These are phyloP conservation scores for Mizuhopecten yessoensis DNA, from an alignment of 1,140 invertebrate species.

Conservation along the genomic window DNA sequence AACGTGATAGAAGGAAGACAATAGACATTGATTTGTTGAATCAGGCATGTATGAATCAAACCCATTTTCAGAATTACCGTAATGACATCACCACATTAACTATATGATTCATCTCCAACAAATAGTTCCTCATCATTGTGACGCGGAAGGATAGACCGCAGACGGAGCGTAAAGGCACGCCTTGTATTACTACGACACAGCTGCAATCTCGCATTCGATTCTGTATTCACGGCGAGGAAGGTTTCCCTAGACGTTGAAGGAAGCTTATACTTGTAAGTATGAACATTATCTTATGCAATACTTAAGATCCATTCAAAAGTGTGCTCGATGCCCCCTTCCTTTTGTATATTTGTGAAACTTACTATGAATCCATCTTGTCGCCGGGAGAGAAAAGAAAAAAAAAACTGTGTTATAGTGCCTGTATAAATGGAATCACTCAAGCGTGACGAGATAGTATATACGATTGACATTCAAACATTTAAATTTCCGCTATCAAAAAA, in stretches of 20 bases:
- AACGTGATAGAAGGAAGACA: background rate
- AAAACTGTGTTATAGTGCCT: background rate
- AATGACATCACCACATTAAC: background rate
- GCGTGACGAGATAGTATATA: background rate
- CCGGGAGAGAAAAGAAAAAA: background rate
- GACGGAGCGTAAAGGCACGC: slow-evolving; percentile 1
- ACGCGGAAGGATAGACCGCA: slow-evolving; percentile 36
- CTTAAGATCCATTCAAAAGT: background rate
- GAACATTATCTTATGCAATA: background rate
- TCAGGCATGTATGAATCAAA: background rate
- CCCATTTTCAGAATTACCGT: background rate
- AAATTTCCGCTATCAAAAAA: background rate
- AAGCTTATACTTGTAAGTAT: background rate
- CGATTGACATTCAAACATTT: background rate
- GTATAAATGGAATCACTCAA: background rate
- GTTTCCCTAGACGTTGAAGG: background rate
- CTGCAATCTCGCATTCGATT: slow-evolving; percentile 6
- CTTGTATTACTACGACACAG: background rate
- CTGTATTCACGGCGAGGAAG: background rate
- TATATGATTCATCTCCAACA: background rate
- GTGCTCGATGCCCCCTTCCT: background rate
- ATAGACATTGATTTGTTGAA: background rate
- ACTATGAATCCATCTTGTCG: background rate
- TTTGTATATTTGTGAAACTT: background rate
- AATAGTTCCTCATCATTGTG: slow-evolving; percentile 32